Evolutionary conservation across 37 sponge, comb jelly and placozoan species (phyloP), one percentile per base, ranked within the genome.

Genomic region (Geodia barretti): DNA sequence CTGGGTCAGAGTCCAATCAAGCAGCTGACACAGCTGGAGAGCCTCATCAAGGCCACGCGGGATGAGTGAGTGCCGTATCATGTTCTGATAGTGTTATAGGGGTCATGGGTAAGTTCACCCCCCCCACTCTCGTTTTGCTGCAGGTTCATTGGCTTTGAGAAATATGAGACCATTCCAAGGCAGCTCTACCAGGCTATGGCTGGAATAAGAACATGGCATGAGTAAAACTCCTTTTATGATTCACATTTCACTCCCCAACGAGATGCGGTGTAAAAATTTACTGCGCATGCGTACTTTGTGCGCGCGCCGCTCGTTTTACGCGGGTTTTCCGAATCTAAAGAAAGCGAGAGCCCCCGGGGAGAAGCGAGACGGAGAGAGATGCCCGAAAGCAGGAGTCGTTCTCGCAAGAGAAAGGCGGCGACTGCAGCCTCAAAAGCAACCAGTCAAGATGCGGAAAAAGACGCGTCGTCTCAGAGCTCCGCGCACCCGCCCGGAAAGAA

Each of bases 1-100:
- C 75, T 95, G 76, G 92, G 83, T 23, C 88, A 89, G 60, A 72
- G 26, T 35, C 89, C 92, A 21, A 78, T 68, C 26, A n/a, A 69
- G 11, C 71, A 80, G 30, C 61, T 95, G 40, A 77, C 73, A 60
- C 75, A 88, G 14, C 63, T 92, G 41, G 89, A 84, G 26, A 60
- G 38, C 26, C 78, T 95, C 35, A 61, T 95, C 39, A 81, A 88
- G 43, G 79, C 89, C 28, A 87, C 87, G 39, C 58, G 59, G 38
- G 67, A 76, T 68, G 29, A 81, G 93, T 92, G 41, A 68, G 86
- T 87, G 47, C n/a, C n/a, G n/a, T n/a, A n/a, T n/a, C n/a, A n/a
- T n/a, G n/a, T n/a, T n/a, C n/a, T n/a, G n/a, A n/a, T n/a, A n/a
- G n/a, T n/a, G n/a, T n/a, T n/a, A n/a, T n/a, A n/a, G n/a, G n/a